Percentiles rank a stretch among this genome's conserved stretches.
These are phyloP conservation scores for Zaprionus taronus DNA, from an alignment of 1,140 invertebrate genomes.

Conservation along the genomic window DNA sequence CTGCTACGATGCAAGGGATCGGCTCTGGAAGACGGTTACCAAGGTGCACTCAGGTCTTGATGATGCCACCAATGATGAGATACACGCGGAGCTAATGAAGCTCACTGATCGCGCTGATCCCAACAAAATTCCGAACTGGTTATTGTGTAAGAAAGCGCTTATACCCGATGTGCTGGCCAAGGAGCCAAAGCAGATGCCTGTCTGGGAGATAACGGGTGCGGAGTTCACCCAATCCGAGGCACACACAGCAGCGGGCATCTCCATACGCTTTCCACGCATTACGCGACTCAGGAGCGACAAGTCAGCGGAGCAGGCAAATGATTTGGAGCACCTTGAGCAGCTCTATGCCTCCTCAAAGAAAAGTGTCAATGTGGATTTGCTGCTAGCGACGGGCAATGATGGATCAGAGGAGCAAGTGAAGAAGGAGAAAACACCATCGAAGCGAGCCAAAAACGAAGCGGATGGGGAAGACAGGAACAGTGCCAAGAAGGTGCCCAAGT, in stretches of 20 bases:
- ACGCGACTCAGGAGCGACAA: constrained; percentile 94
- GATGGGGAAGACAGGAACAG: constrained; percentile 22
- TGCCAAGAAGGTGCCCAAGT: constrained; percentile 42
- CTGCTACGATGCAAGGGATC: constrained; percentile 89
- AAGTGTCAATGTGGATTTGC: constrained; percentile 88
- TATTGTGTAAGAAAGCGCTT: constrained; percentile 92
- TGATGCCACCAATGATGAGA: constrained; percentile 91
- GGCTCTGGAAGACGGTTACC: constrained; percentile 93
- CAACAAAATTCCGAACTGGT: constrained; percentile 90
- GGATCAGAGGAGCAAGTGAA: constrained; percentile 21
- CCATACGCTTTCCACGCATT: constrained; percentile 95
- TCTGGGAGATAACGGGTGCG: constrained; percentile 97
- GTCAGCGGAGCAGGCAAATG: constrained; percentile 92
- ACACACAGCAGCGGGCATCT: constrained; percentile 96
- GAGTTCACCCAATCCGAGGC: constrained; percentile 94
- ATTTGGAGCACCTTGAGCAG: constrained; percentile 89
- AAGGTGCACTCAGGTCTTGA: constrained; percentile 95
- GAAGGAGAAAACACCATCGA: constrained; percentile 54
- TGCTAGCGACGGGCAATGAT: constrained; percentile 68
- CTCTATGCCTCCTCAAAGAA: constrained; percentile 89
- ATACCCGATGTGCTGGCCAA: constrained; percentile 94
- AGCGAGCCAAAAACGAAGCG: constrained; percentile 25
- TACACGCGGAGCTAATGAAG: constrained; percentile 86
- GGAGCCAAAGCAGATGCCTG: constrained; percentile 93
- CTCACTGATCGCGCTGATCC: constrained; percentile 87